Evolutionary conservation across 2,113 vertebrate species (phyloP).

Genomic region (Pelecanoides urinatrix): DNA sequence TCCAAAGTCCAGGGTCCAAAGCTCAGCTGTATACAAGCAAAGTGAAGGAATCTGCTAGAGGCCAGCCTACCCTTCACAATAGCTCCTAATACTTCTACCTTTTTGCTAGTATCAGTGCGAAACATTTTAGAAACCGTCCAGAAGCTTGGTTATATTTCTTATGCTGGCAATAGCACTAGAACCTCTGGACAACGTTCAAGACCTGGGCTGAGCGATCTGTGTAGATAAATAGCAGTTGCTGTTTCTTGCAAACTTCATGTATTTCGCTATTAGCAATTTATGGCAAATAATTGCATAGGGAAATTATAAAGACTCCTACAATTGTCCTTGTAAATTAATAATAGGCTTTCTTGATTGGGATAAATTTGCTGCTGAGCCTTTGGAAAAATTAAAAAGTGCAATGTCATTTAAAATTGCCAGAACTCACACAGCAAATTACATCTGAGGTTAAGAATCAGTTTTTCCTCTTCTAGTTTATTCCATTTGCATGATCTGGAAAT

Average conservation of each 20-base stretch:
- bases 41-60: slow-evolving; percentile 81
- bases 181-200: slow-evolving; percentile 43
- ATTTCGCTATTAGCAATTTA: slow-evolving; percentile 77
- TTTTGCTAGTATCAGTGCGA: slow-evolving; percentile 71
- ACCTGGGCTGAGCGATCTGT: slow-evolving; percentile 37
- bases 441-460: slow-evolving; percentile 84
- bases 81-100: slow-evolving; percentile 62
- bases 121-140: slow-evolving; percentile 62
- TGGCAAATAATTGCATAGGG: slow-evolving; percentile 79
- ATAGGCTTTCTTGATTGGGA: slow-evolving; percentile 84
- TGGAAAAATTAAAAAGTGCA: slow-evolving; percentile 87
- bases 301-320: slow-evolving; percentile 84
- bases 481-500: slow-evolving; percentile 89
- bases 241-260: slow-evolving; percentile 72
- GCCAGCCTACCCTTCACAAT: slow-evolving; percentile 68
- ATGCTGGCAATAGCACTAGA: background rate
- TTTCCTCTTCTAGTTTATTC: slow-evolving; percentile 81
- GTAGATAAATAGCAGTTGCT: slow-evolving; percentile 69
- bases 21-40: slow-evolving; percentile 84
- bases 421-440: slow-evolving; percentile 86
- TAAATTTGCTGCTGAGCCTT: slow-evolving; percentile 85
- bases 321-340: slow-evolving; percentile 88
- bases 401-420: slow-evolving; percentile 88
- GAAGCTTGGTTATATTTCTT: slow-evolving; percentile 59
- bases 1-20: slow-evolving; percentile 80